A percentile compares a stretch with the other conserved stretches of the same genome.
These are phyloP conservation scores for Cylloceria caligata DNA, from an alignment of 2,888 invertebrate genomes.

Conservation along the genomic window DNA sequence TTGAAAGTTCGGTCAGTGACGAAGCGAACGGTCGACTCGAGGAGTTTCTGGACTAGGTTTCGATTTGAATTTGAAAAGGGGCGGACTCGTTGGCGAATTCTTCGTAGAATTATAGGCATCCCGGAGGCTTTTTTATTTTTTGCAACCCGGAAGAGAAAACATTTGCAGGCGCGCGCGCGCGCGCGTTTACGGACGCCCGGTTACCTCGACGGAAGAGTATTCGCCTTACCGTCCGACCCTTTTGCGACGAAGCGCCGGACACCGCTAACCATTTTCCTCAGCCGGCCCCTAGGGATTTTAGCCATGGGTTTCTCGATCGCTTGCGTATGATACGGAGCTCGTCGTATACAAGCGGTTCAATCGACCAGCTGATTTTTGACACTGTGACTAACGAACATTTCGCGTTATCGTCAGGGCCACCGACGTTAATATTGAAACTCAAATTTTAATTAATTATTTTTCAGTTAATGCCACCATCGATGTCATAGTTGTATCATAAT, in stretches of 20 bases:
- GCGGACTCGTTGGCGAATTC: conserved; percentile 63
- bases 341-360: conserved; percentile 27
- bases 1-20: conserved; percentile 56
- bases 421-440: not conserved
- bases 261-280: conserved; percentile 48
- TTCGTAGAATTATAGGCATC: conserved; percentile 70
- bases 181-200: conserved; percentile 46
- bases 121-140: conserved; percentile 42
- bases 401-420: not conserved
- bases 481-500: too few relatives aligned
- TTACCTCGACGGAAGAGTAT: conserved; percentile 49
- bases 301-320: conserved; percentile 25
- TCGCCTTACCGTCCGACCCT: conserved; percentile 36
- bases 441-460: not conserved
- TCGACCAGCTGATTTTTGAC: conserved; percentile 48
- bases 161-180: conserved; percentile 39
- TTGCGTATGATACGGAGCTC: conserved; percentile 17
- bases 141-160: conserved; percentile 66
- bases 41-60: conserved; percentile 63
- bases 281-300: conserved; percentile 32
- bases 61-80: conserved; percentile 74
- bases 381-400: conserved; percentile 4
- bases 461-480: too few relatives aligned
- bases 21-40: conserved; percentile 41
- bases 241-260: conserved; percentile 63